A percentile compares a stretch with the other conserved stretches of the same genome.
Conservation (phyloP, 2,888 invertebrate genomes). For the Synanthedon tipuliformis region DNA sequence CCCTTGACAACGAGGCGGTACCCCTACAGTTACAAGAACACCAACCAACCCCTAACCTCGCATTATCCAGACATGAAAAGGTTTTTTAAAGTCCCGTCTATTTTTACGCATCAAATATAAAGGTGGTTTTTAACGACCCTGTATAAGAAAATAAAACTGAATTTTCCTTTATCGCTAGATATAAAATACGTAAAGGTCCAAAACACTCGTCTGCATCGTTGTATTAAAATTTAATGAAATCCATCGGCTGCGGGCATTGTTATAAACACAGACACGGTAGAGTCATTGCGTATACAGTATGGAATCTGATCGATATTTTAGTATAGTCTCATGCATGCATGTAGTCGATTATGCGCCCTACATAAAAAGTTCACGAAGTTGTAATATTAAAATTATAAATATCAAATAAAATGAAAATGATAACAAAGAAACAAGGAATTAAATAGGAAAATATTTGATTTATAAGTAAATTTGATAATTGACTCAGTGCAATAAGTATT, state of each 20-base stretch:
- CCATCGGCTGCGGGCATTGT: constrained; percentile 50
- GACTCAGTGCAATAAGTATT: too few species aligned
- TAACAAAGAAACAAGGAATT: too few species aligned
- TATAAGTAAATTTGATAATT: too few species aligned
- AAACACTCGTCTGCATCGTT: constrained; percentile 24
- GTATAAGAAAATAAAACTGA: not conserved
- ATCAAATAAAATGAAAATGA: too few species aligned
- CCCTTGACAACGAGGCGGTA: constrained; percentile 18
- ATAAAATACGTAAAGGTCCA: not conserved
- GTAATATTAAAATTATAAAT: too few species aligned
- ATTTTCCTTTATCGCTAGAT: not conserved
- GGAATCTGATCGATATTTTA: too few species aligned
- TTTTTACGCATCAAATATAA: constrained; percentile 6
- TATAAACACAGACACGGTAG: constrained; percentile 33
- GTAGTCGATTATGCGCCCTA: too few species aligned
- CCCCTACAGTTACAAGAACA: constrained; percentile 33
- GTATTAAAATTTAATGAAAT: constrained; percentile 53
- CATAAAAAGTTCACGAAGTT: too few species aligned
- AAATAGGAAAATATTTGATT: too few species aligned
- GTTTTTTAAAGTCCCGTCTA: constrained; percentile 20
- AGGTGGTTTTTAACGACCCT: not conserved
- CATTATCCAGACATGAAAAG: constrained; percentile 29
- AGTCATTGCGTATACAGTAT: too few species aligned
- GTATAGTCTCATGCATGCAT: too few species aligned
- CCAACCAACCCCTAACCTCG: constrained; percentile 19